These are phyloP conservation scores for Aurelia coerulea DNA, from an alignment of 30 jellyfish, hydroid and myxozoan genomes.

Conservation along the genomic window DNA sequence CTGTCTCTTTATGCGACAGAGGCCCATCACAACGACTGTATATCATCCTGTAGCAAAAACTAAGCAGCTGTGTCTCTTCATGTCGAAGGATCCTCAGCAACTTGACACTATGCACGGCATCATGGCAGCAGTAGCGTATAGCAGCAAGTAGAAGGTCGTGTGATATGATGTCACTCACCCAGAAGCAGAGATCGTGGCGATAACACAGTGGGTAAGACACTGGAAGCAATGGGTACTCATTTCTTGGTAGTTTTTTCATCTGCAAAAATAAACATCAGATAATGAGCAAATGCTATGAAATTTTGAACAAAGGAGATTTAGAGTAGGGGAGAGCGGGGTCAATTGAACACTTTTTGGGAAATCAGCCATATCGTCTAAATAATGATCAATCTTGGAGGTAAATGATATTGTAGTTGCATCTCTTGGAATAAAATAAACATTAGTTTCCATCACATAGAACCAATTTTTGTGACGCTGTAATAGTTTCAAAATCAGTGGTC, in stretches of 20 bases:
- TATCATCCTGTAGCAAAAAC: slow-evolving; percentile 91
- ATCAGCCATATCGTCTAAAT: no score
- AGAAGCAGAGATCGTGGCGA: slow-evolving; percentile 93
- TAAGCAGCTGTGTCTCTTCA: slow-evolving; percentile 72
- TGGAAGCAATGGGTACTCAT: slow-evolving; percentile 25
- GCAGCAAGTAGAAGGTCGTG: slow-evolving; percentile 61
- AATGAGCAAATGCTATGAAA: no score
- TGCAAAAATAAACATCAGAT: neutral
- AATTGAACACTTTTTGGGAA: no score
- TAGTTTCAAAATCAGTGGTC: no score
- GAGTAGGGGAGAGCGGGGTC: no score
- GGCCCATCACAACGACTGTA: slow-evolving; percentile 95
- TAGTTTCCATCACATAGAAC: no score
- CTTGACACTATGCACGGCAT: slow-evolving; percentile 67
- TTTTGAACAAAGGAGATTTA: no score
- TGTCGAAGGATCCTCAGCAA: slow-evolving; percentile 75
- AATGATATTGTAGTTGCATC: no score
- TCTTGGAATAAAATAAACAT: no score
- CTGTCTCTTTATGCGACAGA: slow-evolving; percentile 78
- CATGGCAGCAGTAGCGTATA: slow-evolving; percentile 45
- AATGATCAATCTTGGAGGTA: no score
- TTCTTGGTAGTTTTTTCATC: neutral
- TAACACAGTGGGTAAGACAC: slow-evolving; percentile 74
- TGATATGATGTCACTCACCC: slow-evolving; percentile 70
- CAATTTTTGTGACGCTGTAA: no score